Base-by-base conservation (phyloP, 1,140 invertebrate genomes). In the Mamestra configurata region DNA sequence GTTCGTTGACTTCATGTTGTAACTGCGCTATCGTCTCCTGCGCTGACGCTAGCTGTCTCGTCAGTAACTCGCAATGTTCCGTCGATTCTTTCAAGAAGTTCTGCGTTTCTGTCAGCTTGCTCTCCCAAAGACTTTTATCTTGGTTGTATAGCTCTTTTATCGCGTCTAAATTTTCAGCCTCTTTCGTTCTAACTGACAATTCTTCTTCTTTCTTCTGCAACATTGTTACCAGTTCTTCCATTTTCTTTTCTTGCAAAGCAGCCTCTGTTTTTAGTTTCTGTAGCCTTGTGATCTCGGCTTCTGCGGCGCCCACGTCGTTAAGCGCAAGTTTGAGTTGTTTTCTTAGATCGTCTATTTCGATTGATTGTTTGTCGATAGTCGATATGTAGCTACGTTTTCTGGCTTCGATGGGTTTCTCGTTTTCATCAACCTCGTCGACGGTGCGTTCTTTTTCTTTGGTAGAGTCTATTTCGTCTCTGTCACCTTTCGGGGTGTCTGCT, bases 151-250 rank as follows among this genome's bases (percentile, higher is more conserved):
- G 87, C 81, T 96, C 96, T 83, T 96, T 97, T 79, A 97, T 95
- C 18, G 96, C 94, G 80, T 97, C 96, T 59, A 96, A 87, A 83
- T 96, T 96, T 84, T 97, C 96, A 13, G 96, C 90, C 92, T 98
- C 97, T 84, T 97, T 96, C 27, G 97, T 96, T 89, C 96, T 95
- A 66, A 96, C 90, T 51, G 96, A 97, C 51, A 97, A 92, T 88
- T 97, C 96, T 84, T 97, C 96, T 90, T 98, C 97, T 51, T 96
- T 97, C 77, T 96, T 96, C 87, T 98, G 97, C 31, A 98, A 93
- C 6, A 95, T 96, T 53, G 94, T 95, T 11, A 97, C 92, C 72
- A 97, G 84, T 86, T 97, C 97, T 57, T 97, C 97, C 91, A 97
- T 97, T 87, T 97, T 96, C 76, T 97, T 97, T 86, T 98, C 97